phyloP scores from a whole-genome alignment of 2,797 vertebrate species.

The Thalassophryne amazonica region DNA sequence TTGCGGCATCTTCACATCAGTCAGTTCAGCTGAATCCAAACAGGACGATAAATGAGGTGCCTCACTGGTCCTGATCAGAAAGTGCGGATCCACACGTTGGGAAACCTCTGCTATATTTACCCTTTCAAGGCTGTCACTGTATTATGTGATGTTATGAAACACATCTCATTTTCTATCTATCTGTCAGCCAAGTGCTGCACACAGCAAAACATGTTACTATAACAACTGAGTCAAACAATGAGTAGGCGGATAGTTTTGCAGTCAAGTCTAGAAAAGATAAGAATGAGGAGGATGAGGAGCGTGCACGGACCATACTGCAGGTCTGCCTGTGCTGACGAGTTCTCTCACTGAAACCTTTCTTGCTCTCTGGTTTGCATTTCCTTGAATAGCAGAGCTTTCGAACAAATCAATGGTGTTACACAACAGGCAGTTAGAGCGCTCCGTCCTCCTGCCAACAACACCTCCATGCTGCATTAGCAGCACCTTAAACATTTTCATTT shows the following conservation, averaged over 20 bases:
- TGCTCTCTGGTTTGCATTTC: conserved; percentile 49
- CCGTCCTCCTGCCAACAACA: conserved; percentile 39
- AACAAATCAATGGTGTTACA: conserved; percentile 71
- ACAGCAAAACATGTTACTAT: conserved; percentile 56
- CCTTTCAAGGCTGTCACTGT: conserved; percentile 54
- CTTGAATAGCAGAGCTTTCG: conserved; percentile 51
- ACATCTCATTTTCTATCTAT: conserved; percentile 55
- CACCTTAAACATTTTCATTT: conserved; percentile 35
- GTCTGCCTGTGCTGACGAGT: conserved; percentile 27
- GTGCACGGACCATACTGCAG: conserved; percentile 25
- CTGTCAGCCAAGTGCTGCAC: conserved; percentile 47
- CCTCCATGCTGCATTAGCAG: conserved; percentile 35
- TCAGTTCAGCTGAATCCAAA: too few species aligned
- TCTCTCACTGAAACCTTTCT: conserved; percentile 26
- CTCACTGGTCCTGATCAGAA: too few species aligned
- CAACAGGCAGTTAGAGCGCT: conserved; percentile 57
- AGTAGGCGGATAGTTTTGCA: conserved; percentile 47
- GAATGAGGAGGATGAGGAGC: conserved; percentile 38
- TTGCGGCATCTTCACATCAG: too few species aligned
- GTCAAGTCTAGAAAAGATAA: conserved; percentile 33
- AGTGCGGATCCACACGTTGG: too few species aligned
- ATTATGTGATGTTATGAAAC: conserved; percentile 52
- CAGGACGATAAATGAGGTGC: too few species aligned
- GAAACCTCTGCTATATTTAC: too few species aligned
- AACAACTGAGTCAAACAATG: conserved; percentile 61